phyloP scores from a whole-genome alignment of 2,113 vertebrate genomes.

The Coracopsis vasa region DNA sequence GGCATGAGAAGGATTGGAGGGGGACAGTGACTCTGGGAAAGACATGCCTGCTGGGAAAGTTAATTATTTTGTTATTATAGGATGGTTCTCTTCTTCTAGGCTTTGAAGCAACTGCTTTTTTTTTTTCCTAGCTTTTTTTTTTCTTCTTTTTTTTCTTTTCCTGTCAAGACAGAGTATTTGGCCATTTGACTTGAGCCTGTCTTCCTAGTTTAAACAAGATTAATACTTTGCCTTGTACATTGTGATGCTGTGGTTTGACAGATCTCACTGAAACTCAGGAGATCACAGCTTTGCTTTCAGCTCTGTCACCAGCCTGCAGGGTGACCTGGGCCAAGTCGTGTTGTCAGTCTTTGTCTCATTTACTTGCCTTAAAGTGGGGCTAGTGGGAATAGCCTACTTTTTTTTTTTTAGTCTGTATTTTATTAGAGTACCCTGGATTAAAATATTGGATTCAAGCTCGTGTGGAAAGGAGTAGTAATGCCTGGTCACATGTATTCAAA shows the following conservation, averaged over 20 bases:
- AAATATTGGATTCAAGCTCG: not conserved
- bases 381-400: not conserved
- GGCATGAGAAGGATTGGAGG: not conserved
- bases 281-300: not conserved
- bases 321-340: not conserved
- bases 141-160: not conserved
- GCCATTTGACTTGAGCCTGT: not conserved
- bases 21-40: not conserved
- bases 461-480: not conserved
- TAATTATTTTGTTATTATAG: not conserved
- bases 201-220: not conserved
- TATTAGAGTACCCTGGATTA: not conserved
- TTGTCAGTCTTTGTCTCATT: not conserved
- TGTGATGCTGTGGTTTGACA: not conserved
- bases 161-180: not conserved
- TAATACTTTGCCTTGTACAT: not conserved
- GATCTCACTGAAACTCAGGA: not conserved
- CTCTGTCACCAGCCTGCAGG: not conserved
- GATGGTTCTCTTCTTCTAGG: not conserved
- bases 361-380: not conserved
- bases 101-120: not conserved
- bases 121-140: not conserved
- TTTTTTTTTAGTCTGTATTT: not conserved
- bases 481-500: not conserved
- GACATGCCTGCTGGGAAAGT: not conserved